Percentiles rank a stretch among this genome's conserved stretches.
phyloP scores from a whole-genome alignment of 2,797 vertebrate species.

The Tapera naevia region DNA sequence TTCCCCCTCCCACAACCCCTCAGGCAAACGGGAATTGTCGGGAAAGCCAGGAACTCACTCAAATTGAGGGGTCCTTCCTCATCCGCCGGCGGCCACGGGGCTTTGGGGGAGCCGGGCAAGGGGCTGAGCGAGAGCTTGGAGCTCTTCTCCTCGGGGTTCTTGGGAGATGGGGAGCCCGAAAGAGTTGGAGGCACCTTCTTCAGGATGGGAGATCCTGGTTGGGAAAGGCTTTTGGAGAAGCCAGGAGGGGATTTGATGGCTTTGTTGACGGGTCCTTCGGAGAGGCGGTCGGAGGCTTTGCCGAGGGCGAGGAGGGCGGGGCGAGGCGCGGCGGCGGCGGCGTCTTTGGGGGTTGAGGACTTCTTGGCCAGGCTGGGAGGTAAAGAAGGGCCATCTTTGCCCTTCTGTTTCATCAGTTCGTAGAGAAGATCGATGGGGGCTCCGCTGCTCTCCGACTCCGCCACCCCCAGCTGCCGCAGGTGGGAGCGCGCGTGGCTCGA shows the following conservation, averaged over 20 bases:
- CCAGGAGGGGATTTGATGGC: constrained; percentile 80
- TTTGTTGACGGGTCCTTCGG: constrained; percentile 71
- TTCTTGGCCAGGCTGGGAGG: constrained; percentile 71
- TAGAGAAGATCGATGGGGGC: constrained; percentile 89
- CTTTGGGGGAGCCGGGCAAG: constrained; percentile 77
- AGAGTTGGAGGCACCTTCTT: constrained; percentile 88
- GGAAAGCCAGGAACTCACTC: constrained; percentile 79
- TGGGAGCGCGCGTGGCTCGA: constrained; percentile 92
- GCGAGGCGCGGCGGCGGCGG: constrained; percentile 58
- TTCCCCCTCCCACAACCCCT: too few species aligned
- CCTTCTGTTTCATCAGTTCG: constrained; percentile 86
- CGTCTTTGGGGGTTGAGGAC: constrained; percentile 67
- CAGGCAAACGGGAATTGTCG: background rate
- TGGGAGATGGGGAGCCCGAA: constrained; percentile 83
- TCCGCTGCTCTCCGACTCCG: constrained; percentile 87
- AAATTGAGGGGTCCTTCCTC: constrained; percentile 94
- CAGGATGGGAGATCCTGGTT: constrained; percentile 80
- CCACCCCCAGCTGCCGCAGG: constrained; percentile 88
- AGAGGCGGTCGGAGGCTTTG: constrained; percentile 37
- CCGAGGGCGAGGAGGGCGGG: constrained; percentile 57
- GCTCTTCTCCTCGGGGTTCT: constrained; percentile 84
- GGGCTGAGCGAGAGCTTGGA: constrained; percentile 78
- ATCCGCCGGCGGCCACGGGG: constrained; percentile 90
- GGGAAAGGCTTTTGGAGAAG: constrained; percentile 74
- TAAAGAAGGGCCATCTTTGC: constrained; percentile 53